Conservation (phyloP, 1,140 invertebrate genomes). For the Proctacanthus coquilletti region DNA sequence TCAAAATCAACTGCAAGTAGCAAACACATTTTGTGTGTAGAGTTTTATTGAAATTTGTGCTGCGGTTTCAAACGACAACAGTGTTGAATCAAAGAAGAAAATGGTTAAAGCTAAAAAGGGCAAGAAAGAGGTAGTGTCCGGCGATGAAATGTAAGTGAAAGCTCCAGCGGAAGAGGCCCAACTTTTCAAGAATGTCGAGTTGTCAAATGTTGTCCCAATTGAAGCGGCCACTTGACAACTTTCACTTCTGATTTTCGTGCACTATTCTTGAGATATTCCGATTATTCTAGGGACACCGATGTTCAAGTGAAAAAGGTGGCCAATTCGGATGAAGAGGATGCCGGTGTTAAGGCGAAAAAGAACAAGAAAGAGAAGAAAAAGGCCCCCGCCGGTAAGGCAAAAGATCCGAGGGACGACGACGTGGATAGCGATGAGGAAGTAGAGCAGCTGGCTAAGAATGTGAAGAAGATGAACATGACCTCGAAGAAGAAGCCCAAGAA, state of each 20-base stretch:
- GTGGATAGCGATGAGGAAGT: constrained; percentile 3
- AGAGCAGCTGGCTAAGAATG: constrained; percentile 10
- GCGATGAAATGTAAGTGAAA: constrained; percentile 25
- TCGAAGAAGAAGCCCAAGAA: constrained; percentile 35
- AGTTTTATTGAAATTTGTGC: not conserved
- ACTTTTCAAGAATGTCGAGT: too few species aligned
- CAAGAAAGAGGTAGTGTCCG: constrained; percentile 31
- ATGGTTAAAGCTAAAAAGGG: constrained; percentile 32
- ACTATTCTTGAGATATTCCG: not conserved
- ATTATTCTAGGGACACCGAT: constrained; percentile 13
- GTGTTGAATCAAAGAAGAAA: constrained; percentile 9
- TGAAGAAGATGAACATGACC: constrained; percentile 32
- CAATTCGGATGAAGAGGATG: constrained; percentile 10
- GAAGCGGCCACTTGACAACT: too few species aligned
- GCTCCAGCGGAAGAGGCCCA: too few species aligned
- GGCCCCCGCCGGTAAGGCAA: not conserved
- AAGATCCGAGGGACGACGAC: not conserved
- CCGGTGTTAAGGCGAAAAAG: constrained; percentile 12
- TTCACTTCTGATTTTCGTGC: not conserved
- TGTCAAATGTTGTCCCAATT: too few species aligned
- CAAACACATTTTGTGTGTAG: not conserved
- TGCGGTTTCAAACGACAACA: not conserved
- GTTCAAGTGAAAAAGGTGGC: constrained; percentile 4
- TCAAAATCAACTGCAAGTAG: not conserved
- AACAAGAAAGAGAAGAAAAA: constrained; percentile 15